Evolutionary conservation across 37 sponge, comb jelly and placozoan species (phyloP), one percentile per base, ranked within the genome.

Genomic region (Crambe crambe): DNA sequence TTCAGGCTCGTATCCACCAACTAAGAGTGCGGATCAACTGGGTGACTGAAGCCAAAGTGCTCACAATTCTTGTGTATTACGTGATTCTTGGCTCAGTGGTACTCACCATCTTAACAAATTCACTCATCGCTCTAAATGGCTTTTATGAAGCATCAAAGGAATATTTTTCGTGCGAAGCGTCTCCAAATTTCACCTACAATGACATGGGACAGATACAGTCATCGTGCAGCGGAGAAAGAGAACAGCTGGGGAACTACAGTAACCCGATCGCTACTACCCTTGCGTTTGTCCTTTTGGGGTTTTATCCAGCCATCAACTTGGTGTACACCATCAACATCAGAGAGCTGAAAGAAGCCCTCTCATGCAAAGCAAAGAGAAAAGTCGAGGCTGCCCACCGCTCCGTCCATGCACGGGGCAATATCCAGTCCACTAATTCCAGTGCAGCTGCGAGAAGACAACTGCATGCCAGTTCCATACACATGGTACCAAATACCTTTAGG

Each of bases 41-140:
- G 80, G 1, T 23, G 2, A n/a, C 58, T 10, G 59, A 80, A 25
- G 23, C 21, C 29, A 80, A 70, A 29, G 61, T 80, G 10, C 57
- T 80, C 27, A 36, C 54, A n/a, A 37, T 80, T 21, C 71, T 80
- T 37, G 34, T 31, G 58, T 80, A 80, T 40, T 70, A 70, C 23
- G 38, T 70, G 37, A 39, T 80, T 29, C 42, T 80, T 2, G 71
- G 58, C 15, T 18, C 40, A 30, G 59, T 34, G 22, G 80, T 56
- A 1, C 70, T 80, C 30, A 37, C 71, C 6, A 58, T 37, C 27
- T 57, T 70, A 36, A 80, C 71, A 30, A 70, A 30, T 1, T 21
- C 70, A 5, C 0, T 70, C 5, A 47, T 35, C 0, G n/a, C 8
- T 37, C 40, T 31, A 0, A 2, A 18, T 12, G 0, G 25, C 58